A percentile compares a stretch with the other conserved stretches of the same genome.
Evolutionary conservation across 2,888 invertebrate genomes (phyloP).

Genomic region (Leistus spinibarbis): DNA sequence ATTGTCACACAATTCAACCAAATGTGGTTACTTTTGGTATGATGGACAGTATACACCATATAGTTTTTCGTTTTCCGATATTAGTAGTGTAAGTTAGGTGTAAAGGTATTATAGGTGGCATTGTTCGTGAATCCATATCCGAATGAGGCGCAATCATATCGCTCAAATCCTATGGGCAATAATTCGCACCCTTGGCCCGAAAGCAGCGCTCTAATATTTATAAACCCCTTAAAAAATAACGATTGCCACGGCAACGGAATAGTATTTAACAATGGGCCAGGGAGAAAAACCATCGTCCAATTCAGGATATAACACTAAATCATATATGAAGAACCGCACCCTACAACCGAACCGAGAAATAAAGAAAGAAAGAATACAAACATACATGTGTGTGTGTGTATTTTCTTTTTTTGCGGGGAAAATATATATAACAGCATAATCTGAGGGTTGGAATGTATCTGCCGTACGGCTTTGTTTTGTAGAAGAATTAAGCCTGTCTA

Average conservation of each 20-base stretch:
- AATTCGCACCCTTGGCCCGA: background rate
- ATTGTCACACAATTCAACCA: too few relatives aligned
- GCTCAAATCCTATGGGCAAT: background rate
- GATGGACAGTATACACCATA: too few relatives aligned
- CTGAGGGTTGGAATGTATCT: conserved; percentile 55
- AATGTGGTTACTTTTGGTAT: too few relatives aligned
- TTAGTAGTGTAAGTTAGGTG: background rate
- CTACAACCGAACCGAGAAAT: background rate
- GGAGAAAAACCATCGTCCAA: conserved; percentile 13
- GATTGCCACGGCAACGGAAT: conserved; percentile 13
- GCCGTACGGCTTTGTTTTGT: conserved; percentile 53
- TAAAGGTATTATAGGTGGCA: background rate
- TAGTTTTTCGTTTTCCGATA: background rate
- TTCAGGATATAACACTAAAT: conserved; percentile 34
- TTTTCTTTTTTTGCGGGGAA: conserved; percentile 48
- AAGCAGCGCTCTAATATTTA: conserved; percentile 24
- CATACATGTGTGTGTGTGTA: conserved; percentile 1
- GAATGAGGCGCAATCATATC: background rate
- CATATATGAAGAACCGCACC: conserved; percentile 22
- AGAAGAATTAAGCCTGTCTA: conserved; percentile 56
- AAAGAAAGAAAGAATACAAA: background rate
- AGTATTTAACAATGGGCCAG: conserved; percentile 34
- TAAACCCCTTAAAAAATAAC: conserved; percentile 39
- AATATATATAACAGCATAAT: conserved; percentile 54
- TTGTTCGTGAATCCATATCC: background rate